Base-by-base conservation (phyloP, 2,888 invertebrate species). In the Lasioglossum villosulum region DNA sequence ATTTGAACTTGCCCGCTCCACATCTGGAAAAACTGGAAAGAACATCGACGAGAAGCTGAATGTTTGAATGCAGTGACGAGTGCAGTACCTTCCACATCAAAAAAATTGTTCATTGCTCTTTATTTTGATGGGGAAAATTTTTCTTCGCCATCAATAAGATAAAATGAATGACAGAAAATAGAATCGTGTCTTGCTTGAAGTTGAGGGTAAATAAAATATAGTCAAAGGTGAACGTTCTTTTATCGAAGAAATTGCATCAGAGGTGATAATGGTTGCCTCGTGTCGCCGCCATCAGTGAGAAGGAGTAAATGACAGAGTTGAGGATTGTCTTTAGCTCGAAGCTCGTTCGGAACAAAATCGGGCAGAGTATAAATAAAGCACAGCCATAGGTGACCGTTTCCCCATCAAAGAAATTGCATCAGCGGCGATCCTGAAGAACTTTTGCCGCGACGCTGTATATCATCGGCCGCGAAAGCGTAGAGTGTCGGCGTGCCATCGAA, bases 381-480 rank as follows among this genome's bases (percentile, higher is more conserved):
- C 30, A 16, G 30, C 2, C 30, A 30, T 16, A 16, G 27, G 6
- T 16, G 30, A 63, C 27, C 23, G n/a, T 66, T 66, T 66, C 66
- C 30, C 34, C 66, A 37, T 19, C 66, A 10, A 19, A 34, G 34
- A 19, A 34, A 37, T 66, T 66, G 66, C 66, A 34, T 66, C 66
- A 66, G 34, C 34, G 8, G 19, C 66, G 66, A 66, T 37, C 66
- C 66, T 1, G 52, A 56, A 19, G n/a, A 76, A 30, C 12, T 66
- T 76, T 48, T 34, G 76, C 66, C 34, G 16, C 30, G 19, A 19
- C 48, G 27, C 27, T 37, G 34, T 77, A 52, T 6, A 77, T 77
- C 68, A 52, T 48, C 68, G 45, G 48, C 19, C 48, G 66, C 66
- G 77, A 77, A 77, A 77, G 45, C 37, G 52, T 66, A 34, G 34